Evolutionary conservation across 2,888 invertebrate genomes (phyloP), one percentile per base, ranked within the genome.

Genomic region (Willowsia nigromaculata): DNA sequence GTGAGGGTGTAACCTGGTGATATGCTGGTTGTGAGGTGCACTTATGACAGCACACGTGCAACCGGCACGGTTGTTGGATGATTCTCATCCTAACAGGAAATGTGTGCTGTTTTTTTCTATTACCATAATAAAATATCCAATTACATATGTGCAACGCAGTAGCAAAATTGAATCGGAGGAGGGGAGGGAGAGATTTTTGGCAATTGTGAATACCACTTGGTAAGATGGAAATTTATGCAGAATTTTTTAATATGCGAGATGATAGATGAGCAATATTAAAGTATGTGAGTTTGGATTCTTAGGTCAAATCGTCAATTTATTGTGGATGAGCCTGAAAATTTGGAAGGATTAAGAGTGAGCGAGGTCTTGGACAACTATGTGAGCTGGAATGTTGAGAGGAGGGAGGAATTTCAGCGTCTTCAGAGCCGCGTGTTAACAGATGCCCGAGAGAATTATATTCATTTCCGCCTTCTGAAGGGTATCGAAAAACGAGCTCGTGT

Each of bases 11-110:
- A 68, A 0, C 86, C 86, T n/a, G 86, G 86, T 9, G 86, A 87
- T 50, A 22, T 68, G 6, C 13, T 87, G 7, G 33, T 18, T 37
- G 22, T 22, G 0, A 13, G 56, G 25, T 86, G 86, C 18, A 25
- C 25, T 15, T 86, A 68, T 50, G 86, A 86, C 30, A 86, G 11
- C 15, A 86, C 86, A 0, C 30, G 53, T n/a, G n/a, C n/a, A n/a
- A 84, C 71, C 33, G 71, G 56, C 5, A 84, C 84, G 15, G 37
- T 56, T 3, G 53, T 84, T 13, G 71, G 84, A 50, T 68, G 84
- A 27, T 71, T 30, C 27, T 30, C 71, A 0, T 59, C 43, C 1
- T 27, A n/a, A 3, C 71, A 84, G 15, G 84, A 84, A 25, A 84
- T 84, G 84, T 84, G 84, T 25, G 22, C n/a, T 22, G 50, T 15